Percentiles rank a stretch among this genome's conserved stretches.
phyloP scores from a whole-genome alignment of 2,113 vertebrate species.

The Empidonax alnorum region DNA sequence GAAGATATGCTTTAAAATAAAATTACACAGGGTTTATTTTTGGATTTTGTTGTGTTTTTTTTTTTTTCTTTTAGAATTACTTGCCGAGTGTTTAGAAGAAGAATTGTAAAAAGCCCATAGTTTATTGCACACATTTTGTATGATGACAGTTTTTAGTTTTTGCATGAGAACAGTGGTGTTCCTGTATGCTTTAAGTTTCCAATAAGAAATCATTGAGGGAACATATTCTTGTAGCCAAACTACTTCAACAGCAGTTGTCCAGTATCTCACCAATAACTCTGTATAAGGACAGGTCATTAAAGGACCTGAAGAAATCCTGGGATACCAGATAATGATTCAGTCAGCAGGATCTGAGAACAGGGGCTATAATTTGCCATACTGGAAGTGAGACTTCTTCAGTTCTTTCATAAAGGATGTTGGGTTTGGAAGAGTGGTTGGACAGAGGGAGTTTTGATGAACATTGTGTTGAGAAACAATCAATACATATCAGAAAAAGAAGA shows the following conservation, averaged over 20 bases:
- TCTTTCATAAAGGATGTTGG: background rate
- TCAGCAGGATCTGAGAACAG: background rate
- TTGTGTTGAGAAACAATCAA: background rate
- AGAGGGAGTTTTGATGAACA: background rate
- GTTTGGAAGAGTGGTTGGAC: background rate
- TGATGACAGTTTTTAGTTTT: background rate
- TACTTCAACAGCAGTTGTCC: background rate
- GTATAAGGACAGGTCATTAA: background rate
- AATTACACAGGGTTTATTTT: background rate
- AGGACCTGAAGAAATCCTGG: background rate
- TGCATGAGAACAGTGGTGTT: background rate
- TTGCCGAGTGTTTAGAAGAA: background rate
- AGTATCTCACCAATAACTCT: fast-evolving
- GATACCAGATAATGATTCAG: background rate
- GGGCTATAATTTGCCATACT: background rate
- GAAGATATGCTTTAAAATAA: background rate
- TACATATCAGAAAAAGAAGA: background rate
- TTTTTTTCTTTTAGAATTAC: background rate
- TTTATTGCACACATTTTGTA: background rate
- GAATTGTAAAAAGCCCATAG: background rate
- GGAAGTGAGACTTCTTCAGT: background rate
- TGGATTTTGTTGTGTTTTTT: background rate
- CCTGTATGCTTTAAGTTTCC: background rate
- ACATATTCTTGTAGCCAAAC: background rate
- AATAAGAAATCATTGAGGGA: background rate